Conservation (phyloP, 2,797 vertebrate genomes). For the Scarus forsteni region DNA sequence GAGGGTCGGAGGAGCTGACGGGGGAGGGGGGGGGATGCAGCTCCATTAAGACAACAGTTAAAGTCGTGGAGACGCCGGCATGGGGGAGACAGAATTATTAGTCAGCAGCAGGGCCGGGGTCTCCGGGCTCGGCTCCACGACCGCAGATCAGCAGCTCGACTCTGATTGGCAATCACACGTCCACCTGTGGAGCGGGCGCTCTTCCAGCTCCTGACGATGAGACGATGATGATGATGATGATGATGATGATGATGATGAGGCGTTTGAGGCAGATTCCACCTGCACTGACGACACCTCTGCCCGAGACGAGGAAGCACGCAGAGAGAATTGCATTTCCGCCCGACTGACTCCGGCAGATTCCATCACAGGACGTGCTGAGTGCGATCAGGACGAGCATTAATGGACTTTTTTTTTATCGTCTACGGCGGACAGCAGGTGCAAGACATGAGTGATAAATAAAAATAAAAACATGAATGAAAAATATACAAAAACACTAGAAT, state of each 20-base stretch:
- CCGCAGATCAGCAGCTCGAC: conserved; percentile 20
- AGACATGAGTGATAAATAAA: no score
- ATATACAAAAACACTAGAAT: no score
- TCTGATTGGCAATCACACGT: conserved; percentile 37
- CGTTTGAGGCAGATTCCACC: conserved; percentile 38
- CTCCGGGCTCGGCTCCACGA: conserved; percentile 34
- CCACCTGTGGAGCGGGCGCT: conserved; percentile 33
- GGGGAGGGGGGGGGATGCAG: conserved; percentile 48
- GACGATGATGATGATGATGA: conserved; percentile 30
- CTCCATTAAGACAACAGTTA: conserved; percentile 73
- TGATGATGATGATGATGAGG: conserved; percentile 41
- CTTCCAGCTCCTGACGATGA: conserved; percentile 23
- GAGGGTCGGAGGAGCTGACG: conserved; percentile 41
- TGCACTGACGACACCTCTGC: conserved; percentile 37
- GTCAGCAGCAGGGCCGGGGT: conserved; percentile 61
- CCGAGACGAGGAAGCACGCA: conserved; percentile 22
- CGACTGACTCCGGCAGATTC: conserved; percentile 55
- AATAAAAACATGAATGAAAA: no score
- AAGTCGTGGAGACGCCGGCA: conserved; percentile 69
- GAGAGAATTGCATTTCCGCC: conserved; percentile 57
- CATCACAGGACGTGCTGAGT: conserved; percentile 33
- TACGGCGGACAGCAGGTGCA: no score
- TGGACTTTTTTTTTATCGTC: conserved; percentile 24
- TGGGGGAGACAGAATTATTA: conserved; percentile 69
- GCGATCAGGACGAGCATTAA: conserved; percentile 35